Base-by-base conservation (phyloP, 2,888 invertebrate genomes). In the Xanthia icteritia region DNA sequence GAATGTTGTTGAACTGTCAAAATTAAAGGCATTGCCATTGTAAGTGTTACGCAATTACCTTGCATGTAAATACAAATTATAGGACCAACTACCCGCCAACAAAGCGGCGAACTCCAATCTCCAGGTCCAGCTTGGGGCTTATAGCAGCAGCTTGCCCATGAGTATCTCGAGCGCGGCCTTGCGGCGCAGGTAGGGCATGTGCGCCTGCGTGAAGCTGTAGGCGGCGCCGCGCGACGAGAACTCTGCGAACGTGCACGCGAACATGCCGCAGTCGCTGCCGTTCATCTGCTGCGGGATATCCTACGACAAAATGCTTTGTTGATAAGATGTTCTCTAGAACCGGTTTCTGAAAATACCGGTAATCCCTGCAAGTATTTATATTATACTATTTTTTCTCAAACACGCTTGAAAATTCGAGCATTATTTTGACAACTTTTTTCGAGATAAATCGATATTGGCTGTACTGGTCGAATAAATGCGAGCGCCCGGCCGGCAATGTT, bases 191-290 rank as follows among this genome's bases (percentile, higher is more conserved):
- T 99, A 99, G 4, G 98, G 98, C 99, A 99, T 99, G 94, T 99
- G 97, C 67, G 98, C 97, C 96, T 99, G 99, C 5, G 97, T 97
- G 95, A 99, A 99, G 1, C 97, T 97, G 87, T 99, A 98, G 65
- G 97, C 96, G 20, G 98, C 98, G 92, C 97, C 97, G 68, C 99
- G 97, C 0, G 98, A 97, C 48, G 98, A 95, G 95, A 98, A 99
- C 94, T 99, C 99, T 0, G 99, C 99, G 96, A 98, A 99, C 92
- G 99, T 99, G 94, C 99, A 99, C 39, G 99, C 97, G 94, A 99
- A 99, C 96, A 99, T 98, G 13, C 99, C 99, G 94, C 99, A 99
- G 95, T 99, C 99, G 92, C 98, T 98, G 75, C 99, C 99, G 95
- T 99, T 99, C 98, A 98, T 98, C 93, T 99, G 99, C 88, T 98